Evolutionary conservation across 2,888 invertebrate genomes (phyloP).

Genomic region (Sinotaia quadrata): DNA sequence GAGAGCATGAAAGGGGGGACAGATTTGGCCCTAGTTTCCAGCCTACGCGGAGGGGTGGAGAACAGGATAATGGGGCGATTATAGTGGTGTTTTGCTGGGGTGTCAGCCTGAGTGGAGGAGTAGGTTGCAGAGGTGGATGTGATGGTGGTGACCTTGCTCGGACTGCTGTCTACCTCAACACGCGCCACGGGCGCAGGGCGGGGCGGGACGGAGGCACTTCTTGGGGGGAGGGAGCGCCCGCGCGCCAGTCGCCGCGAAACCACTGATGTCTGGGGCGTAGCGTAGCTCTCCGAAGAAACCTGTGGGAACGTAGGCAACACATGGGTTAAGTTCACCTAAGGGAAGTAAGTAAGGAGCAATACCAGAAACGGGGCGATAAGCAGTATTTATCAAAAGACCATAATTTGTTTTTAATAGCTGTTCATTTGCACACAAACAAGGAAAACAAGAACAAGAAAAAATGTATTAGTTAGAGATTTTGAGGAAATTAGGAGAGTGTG

Average conservation of each 20-base stretch:
- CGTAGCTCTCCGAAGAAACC: slow-evolving; percentile 58
- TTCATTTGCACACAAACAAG: too few species aligned
- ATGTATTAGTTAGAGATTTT: too few species aligned
- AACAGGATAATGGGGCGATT: neutral
- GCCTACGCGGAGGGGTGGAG: neutral
- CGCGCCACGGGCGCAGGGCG: slow-evolving; percentile 15
- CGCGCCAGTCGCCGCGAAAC: slow-evolving; percentile 51
- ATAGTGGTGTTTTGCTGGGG: neutral
- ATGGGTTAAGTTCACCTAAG: slow-evolving; percentile 16
- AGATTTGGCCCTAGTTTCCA: slow-evolving; percentile 7
- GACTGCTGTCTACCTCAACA: slow-evolving; percentile 21
- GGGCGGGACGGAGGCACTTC: slow-evolving; percentile 29
- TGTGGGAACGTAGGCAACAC: slow-evolving; percentile 47
- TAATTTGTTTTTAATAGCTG: too few species aligned
- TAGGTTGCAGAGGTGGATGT: neutral
- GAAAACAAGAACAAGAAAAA: too few species aligned
- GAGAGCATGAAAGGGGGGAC: neutral
- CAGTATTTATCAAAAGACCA: too few species aligned
- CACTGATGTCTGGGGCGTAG: slow-evolving; percentile 55
- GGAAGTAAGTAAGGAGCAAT: slow-evolving; percentile 2
- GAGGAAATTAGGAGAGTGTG: too few species aligned
- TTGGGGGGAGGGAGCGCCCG: slow-evolving; percentile 22
- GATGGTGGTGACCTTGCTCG: neutral
- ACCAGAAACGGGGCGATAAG: neutral
- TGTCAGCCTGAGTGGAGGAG: neutral